Evolutionary conservation across 2,797 vertebrate species (phyloP).

Genomic region (Esox lucius): DNA sequence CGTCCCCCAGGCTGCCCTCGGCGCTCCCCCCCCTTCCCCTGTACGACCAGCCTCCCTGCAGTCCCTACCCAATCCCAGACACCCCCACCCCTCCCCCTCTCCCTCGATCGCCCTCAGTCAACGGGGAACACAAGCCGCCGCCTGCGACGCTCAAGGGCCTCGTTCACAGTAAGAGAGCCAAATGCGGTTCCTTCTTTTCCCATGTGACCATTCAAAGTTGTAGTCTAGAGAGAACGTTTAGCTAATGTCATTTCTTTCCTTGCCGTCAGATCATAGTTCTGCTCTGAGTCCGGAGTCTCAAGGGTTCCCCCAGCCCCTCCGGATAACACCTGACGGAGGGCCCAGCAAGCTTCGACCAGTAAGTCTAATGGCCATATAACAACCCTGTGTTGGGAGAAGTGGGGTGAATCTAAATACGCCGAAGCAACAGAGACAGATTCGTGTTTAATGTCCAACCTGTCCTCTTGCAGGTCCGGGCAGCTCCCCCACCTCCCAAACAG

Average conservation of each 20-base stretch:
- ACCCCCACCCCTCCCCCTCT: slow-evolving; percentile 81
- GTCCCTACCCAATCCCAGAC: slow-evolving; percentile 88
- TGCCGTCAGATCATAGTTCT: slow-evolving; percentile 81
- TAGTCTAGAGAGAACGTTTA: too few species aligned
- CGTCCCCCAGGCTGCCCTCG: slow-evolving; percentile 79
- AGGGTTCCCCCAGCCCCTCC: slow-evolving; percentile 81
- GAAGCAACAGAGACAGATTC: not conserved
- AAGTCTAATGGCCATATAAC: slow-evolving; percentile 59
- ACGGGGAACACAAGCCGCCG: slow-evolving; percentile 81
- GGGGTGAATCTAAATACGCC: not conserved
- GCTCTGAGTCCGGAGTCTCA: slow-evolving; percentile 83
- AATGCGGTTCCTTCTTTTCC: not conserved
- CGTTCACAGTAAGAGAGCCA: slow-evolving; percentile 68
- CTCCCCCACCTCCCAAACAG: slow-evolving; percentile 93
- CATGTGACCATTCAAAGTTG: not conserved
- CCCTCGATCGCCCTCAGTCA: slow-evolving; percentile 87
- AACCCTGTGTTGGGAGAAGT: not conserved
- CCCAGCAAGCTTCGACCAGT: slow-evolving; percentile 93
- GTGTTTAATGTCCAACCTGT: not conserved
- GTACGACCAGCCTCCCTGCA: slow-evolving; percentile 91
- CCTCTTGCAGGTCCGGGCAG: slow-evolving; percentile 88
- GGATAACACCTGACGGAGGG: slow-evolving; percentile 83
- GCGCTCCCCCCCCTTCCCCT: slow-evolving; percentile 87
- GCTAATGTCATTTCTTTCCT: not conserved
- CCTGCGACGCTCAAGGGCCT: slow-evolving; percentile 64